phyloP scores from a whole-genome alignment of 2,113 vertebrate genomes.

The Eira barbara region DNA sequence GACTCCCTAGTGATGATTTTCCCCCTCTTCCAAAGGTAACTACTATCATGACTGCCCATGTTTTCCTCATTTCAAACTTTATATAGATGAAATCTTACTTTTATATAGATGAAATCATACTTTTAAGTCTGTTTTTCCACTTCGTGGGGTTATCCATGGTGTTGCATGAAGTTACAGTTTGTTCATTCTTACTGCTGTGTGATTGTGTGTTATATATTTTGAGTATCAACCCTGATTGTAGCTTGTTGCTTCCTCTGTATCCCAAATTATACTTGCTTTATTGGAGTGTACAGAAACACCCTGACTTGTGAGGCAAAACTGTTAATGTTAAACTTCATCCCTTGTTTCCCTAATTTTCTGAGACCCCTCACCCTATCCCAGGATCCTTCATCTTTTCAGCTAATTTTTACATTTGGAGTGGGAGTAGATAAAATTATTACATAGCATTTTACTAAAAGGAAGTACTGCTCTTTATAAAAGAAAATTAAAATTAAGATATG shows the following conservation, averaged over 20 bases:
- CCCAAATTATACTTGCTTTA: not conserved
- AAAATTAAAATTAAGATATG: conserved; percentile 7
- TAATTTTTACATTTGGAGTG: not conserved
- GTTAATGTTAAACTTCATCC: not conserved
- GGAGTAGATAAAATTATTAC: not conserved
- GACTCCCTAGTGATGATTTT: not conserved
- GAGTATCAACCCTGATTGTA: not conserved
- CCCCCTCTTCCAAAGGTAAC: not conserved
- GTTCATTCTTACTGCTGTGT: not conserved
- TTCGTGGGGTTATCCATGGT: not conserved
- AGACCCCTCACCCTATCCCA: not conserved
- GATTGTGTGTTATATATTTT: not conserved
- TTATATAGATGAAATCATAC: not conserved
- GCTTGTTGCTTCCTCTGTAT: not conserved
- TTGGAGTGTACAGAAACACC: not conserved
- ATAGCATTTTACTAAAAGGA: not conserved
- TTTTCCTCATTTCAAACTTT: conserved; percentile 24
- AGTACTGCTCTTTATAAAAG: not conserved
- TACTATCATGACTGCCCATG: not conserved
- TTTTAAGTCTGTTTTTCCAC: not conserved
- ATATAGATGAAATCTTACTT: not conserved
- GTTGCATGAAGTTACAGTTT: not conserved
- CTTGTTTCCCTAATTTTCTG: not conserved
- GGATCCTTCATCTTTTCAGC: not conserved
- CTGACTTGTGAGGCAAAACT: not conserved